A percentile compares a stretch with the other conserved stretches of the same genome.
Evolutionary conservation across 2,888 invertebrate species (phyloP).

Genomic region (Cactoblastis cactorum): DNA sequence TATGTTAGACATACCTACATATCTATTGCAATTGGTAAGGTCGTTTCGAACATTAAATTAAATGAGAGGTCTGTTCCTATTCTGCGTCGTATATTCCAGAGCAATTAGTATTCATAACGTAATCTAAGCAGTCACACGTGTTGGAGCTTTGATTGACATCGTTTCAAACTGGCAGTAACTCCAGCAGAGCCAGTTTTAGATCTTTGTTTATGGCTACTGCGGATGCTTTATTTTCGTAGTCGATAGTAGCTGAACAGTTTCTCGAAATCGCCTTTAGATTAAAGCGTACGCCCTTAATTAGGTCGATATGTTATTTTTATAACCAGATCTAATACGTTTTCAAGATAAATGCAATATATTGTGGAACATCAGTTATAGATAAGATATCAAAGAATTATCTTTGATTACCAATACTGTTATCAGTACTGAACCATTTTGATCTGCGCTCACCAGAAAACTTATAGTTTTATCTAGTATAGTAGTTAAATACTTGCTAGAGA

Average conservation of each 20-base stretch:
- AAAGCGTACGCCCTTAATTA: not conserved
- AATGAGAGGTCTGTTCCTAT: not conserved
- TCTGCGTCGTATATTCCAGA: not conserved
- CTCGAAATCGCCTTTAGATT: not conserved
- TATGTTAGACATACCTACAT: too few species aligned
- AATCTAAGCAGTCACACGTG: constrained; percentile 18
- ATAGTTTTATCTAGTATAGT: not conserved
- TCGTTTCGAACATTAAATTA: not conserved
- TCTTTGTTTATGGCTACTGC: constrained; percentile 64
- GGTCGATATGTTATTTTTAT: not conserved
- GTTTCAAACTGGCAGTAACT: constrained; percentile 56
- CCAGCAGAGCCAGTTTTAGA: constrained; percentile 57
- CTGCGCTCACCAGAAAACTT: not conserved
- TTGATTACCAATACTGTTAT: not conserved
- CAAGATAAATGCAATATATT: not conserved
- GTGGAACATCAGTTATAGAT: not conserved
- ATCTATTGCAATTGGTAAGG: not conserved
- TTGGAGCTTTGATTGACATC: constrained; percentile 48
- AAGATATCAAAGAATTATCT: not conserved
- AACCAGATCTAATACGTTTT: not conserved
- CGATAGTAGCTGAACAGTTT: not conserved
- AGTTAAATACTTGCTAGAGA: not conserved
- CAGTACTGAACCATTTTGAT: not conserved
- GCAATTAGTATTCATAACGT: not conserved
- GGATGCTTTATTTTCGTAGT: constrained; percentile 55